Evolutionary conservation across 2,888 invertebrate species (phyloP).

Genomic region (Girardia tigrina): DNA sequence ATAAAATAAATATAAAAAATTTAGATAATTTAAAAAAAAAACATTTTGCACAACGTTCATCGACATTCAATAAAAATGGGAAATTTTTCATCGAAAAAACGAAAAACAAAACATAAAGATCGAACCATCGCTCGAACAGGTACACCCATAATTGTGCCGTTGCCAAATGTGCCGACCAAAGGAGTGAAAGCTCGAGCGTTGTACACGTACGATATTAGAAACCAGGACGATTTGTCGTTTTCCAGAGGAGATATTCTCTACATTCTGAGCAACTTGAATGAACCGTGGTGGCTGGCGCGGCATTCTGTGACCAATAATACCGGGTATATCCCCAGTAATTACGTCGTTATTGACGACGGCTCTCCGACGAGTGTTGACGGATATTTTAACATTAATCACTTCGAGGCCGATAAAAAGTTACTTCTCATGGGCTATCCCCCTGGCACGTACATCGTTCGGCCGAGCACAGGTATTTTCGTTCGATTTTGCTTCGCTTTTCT

Average conservation of each 20-base stretch:
- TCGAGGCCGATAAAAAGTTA: slow-evolving; percentile 36
- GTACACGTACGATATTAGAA: slow-evolving; percentile 84
- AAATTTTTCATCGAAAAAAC: not conserved
- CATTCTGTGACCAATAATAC: slow-evolving; percentile 70
- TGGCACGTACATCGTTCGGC: slow-evolving; percentile 36
- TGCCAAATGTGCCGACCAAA: not conserved
- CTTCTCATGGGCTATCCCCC: slow-evolving; percentile 34
- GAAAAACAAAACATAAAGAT: not conserved
- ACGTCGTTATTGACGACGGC: slow-evolving; percentile 57
- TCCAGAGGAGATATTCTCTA: slow-evolving; percentile 85
- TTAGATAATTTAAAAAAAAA: too few relatives aligned
- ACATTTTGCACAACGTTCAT: too few relatives aligned
- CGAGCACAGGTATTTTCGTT: slow-evolving; percentile 36
- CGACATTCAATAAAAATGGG: not conserved
- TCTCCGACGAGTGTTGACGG: slow-evolving; percentile 40
- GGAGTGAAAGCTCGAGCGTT: slow-evolving; percentile 56
- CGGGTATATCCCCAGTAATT: slow-evolving; percentile 92
- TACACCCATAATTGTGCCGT: not conserved
- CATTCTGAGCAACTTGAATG: slow-evolving; percentile 65
- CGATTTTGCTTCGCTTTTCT: too few relatives aligned
- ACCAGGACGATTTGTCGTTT: slow-evolving; percentile 85
- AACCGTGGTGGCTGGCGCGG: slow-evolving; percentile 89
- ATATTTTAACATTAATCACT: slow-evolving; percentile 35
- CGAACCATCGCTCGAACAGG: not conserved
- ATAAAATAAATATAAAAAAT: too few relatives aligned